These are phyloP conservation scores for Coelogynopora nodosa DNA, from an alignment of 2,888 invertebrate genomes.

Conservation along the genomic window DNA sequence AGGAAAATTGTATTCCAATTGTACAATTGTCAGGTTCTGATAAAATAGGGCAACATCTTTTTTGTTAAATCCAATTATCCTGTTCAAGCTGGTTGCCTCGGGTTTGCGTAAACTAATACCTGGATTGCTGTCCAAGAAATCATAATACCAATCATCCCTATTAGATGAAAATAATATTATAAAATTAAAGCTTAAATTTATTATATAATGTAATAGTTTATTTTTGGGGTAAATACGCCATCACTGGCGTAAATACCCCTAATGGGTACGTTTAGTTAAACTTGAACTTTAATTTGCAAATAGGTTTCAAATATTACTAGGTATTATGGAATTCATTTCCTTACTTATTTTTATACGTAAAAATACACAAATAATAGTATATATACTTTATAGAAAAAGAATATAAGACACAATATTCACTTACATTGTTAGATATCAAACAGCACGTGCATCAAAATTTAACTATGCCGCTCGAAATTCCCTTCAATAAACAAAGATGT, in stretches of 20 bases:
- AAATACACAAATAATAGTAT: background rate
- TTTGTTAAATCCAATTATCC: conserved; percentile 37
- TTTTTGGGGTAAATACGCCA: background rate
- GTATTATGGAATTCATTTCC: background rate
- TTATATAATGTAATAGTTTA: background rate
- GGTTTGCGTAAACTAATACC: conserved; percentile 34
- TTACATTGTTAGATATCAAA: background rate
- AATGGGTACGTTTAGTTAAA: too few relatives aligned
- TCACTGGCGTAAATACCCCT: background rate
- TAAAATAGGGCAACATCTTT: conserved; percentile 35
- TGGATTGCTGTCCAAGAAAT: conserved; percentile 18
- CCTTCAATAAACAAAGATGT: too few relatives aligned
- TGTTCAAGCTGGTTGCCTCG: conserved; percentile 41
- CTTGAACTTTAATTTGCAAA: too few relatives aligned
- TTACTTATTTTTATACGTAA: background rate
- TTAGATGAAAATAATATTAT: too few relatives aligned
- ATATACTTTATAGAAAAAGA: background rate
- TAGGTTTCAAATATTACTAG: background rate
- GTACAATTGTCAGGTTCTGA: conserved; percentile 29
- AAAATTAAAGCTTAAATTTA: background rate
- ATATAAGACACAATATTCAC: background rate
- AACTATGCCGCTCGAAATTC: background rate
- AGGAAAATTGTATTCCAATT: conserved; percentile 25
- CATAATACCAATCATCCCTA: conserved; percentile 37
- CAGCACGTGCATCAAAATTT: background rate